phyloP scores from a whole-genome alignment of 2,888 invertebrate species.

The Nomada ferruginata region DNA sequence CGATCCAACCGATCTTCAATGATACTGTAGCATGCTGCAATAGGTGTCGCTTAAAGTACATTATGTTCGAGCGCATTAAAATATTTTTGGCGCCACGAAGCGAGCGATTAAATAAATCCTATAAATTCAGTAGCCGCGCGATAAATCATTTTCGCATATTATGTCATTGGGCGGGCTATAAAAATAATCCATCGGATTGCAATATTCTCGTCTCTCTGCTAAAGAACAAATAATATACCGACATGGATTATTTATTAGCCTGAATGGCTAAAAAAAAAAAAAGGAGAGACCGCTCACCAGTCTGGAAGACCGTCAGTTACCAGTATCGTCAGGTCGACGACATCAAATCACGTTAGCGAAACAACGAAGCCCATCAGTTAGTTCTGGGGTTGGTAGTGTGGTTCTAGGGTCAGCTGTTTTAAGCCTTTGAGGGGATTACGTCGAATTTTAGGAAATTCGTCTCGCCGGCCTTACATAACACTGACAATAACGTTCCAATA shows the following conservation, averaged over 20 bases:
- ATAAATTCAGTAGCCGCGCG: too few relatives aligned
- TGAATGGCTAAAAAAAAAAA: conserved; percentile 22
- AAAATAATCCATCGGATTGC: too few relatives aligned
- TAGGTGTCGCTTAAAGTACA: conserved; percentile 60
- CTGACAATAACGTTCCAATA: too few relatives aligned
- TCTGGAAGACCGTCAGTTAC: conserved; percentile 60
- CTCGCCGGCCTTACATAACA: neutral
- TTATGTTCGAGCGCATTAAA: neutral
- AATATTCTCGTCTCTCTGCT: too few relatives aligned
- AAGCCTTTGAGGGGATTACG: conserved; percentile 75
- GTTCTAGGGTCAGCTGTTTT: conserved; percentile 61
- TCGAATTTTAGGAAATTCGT: conserved; percentile 65
- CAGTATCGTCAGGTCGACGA: conserved; percentile 74
- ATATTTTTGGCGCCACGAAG: neutral
- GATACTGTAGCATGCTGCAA: conserved; percentile 28
- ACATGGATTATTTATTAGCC: conserved; percentile 6
- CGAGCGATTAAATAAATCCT: too few relatives aligned
- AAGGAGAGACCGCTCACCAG: neutral
- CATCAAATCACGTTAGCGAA: conserved; percentile 79
- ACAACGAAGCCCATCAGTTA: conserved; percentile 74
- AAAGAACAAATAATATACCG: too few relatives aligned
- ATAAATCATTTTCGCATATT: too few relatives aligned
- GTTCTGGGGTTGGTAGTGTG: conserved; percentile 69
- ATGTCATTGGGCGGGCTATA: too few relatives aligned
- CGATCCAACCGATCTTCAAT: conserved; percentile 35